Evolutionary conservation across 1,140 invertebrate genomes (phyloP), one percentile per base, ranked within the genome.

Genomic region (Hycleus phaleratus): DNA sequence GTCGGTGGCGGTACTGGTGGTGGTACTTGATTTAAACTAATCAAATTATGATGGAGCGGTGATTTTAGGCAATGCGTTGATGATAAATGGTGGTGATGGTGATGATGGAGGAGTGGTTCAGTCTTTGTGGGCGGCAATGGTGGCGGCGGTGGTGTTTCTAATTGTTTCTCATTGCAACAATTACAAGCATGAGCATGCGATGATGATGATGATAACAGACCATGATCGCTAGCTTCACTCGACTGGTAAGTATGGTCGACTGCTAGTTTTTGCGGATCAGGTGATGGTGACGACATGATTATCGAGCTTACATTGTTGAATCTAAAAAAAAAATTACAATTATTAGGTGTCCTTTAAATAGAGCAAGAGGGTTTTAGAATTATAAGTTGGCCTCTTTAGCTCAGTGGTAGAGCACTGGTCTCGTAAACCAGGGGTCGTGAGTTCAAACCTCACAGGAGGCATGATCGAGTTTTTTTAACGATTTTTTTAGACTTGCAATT

Each of bases 391-490:
- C 87, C 87, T 88, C 85, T 86, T 87, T 90, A 90, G 88, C 87
- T 90, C 86, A 90, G 88, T 86, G 88, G 88, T 85, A 91, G 87
- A 90, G 87, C 88, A 89, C 86, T 90, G 86, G 87, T 90, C 88
- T 91, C 86, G 87, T 90, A 90, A 90, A 90, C 87, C 86, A 89
- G 86, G 85, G 87, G 87, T 90, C 87, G 86, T 85, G 87, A 89
- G 87, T 90, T 90, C 87, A 85, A 89, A 85, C 84, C 88, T 89
- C 87, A 86, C 84, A 85, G 84, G 85, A 84, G 84, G 84, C 85
- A 85, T 10, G 18, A 18, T 18, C 18, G 2, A 8, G 25, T 39
- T 55, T 47, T 55, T 55, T 47, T 55, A 8, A 9, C 12, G 39
- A 43, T 5, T 42, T 18, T 38, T 18, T 11, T 40, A 12, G 3